phyloP scores from a whole-genome alignment of 2,888 invertebrate genomes.

The Hyposoter didymator region DNA sequence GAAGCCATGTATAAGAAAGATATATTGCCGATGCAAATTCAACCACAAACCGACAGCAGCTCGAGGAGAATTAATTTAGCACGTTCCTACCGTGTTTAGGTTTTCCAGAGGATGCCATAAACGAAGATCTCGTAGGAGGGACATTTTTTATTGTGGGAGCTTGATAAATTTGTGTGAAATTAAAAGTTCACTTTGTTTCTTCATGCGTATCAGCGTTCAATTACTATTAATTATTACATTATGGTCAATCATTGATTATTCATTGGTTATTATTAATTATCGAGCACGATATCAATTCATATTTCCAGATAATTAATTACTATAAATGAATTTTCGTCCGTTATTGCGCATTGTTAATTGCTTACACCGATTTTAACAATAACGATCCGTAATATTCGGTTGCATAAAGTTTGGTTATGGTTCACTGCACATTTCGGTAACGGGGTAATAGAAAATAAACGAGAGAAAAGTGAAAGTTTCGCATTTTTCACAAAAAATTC shows the following conservation, averaged over 20 bases:
- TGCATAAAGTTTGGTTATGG: not conserved
- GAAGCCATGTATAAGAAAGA: conserved; percentile 21
- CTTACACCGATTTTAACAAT: not conserved
- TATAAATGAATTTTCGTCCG: not conserved
- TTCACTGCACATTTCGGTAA: not conserved
- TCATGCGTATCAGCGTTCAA: not conserved
- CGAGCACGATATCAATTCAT: not conserved
- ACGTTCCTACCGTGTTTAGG: conserved; percentile 27
- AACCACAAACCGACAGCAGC: conserved; percentile 25
- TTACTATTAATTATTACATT: not conserved
- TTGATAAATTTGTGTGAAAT: not conserved
- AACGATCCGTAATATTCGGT: not conserved
- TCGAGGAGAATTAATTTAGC: conserved; percentile 31
- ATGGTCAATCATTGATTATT: not conserved
- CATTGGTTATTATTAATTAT: not conserved
- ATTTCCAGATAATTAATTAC: not conserved
- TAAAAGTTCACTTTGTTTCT: not conserved
- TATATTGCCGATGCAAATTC: conserved; percentile 31
- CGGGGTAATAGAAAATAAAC: not conserved
- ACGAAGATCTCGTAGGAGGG: not conserved
- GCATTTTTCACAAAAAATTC: not conserved
- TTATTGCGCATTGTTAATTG: not conserved
- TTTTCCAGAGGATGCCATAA: not conserved
- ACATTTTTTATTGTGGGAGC: not conserved
- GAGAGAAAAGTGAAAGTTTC: not conserved